Percentiles rank a stretch among this genome's conserved stretches.
Evolutionary conservation across 2,888 invertebrate genomes (phyloP).

Genomic region (Periphyllus acericola): DNA sequence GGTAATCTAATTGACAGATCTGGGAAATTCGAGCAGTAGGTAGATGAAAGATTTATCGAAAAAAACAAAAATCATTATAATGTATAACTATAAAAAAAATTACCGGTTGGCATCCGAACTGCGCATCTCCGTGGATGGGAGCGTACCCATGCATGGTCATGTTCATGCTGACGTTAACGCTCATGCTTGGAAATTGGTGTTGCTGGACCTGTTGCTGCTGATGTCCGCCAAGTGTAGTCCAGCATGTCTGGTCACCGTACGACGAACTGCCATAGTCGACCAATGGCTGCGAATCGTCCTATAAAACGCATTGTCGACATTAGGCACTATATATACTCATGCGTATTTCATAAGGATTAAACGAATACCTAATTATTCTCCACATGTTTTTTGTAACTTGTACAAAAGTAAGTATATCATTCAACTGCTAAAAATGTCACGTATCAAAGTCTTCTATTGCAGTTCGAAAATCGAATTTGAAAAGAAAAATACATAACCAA

Average conservation of each 20-base stretch:
- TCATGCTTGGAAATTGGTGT: slow-evolving; percentile 84
- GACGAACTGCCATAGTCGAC: slow-evolving; percentile 37
- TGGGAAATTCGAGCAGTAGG: background rate
- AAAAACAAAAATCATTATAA: background rate
- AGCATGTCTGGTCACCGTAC: slow-evolving; percentile 55
- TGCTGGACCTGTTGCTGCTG: slow-evolving; percentile 51
- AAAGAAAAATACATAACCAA: too few species aligned
- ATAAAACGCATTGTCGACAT: background rate
- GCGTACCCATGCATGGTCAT: slow-evolving; percentile 88
- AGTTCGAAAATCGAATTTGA: too few species aligned
- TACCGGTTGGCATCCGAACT: slow-evolving; percentile 78
- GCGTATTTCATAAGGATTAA: background rate
- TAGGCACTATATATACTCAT: too few species aligned
- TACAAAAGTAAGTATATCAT: too few species aligned
- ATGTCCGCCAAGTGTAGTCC: slow-evolving; percentile 66
- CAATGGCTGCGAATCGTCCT: slow-evolving; percentile 45
- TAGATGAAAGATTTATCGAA: background rate
- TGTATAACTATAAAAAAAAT: slow-evolving; percentile 34
- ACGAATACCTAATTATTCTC: background rate
- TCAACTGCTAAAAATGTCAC: too few species aligned
- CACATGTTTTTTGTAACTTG: background rate
- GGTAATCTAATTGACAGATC: too few species aligned
- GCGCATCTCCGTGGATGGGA: slow-evolving; percentile 68
- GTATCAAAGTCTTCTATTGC: too few species aligned
- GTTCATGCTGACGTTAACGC: slow-evolving; percentile 96